phyloP scores from a whole-genome alignment of 2,888 invertebrate species.

The Ophonus ardosiacus region DNA sequence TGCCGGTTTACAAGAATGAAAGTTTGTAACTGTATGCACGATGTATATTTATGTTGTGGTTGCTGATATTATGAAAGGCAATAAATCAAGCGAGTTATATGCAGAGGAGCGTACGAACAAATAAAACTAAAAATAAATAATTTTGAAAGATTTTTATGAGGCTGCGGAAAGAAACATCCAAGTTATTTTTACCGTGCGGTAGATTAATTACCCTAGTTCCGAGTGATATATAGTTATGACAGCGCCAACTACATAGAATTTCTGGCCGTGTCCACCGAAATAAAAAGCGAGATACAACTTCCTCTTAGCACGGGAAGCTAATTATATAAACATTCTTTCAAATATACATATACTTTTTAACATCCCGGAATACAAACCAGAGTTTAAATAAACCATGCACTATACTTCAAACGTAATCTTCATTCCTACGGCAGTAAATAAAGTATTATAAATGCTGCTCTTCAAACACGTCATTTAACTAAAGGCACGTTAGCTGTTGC shows the following conservation, averaged over 20 bases:
- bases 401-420: neutral
- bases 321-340: slow-evolving; percentile 40
- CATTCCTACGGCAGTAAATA: too few species aligned
- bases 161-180: slow-evolving; percentile 54
- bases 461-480: too few species aligned
- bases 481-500: too few species aligned
- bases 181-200: slow-evolving; percentile 49
- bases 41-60: slow-evolving; percentile 38
- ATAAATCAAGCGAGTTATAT: slow-evolving; percentile 41
- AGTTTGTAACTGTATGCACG: slow-evolving; percentile 34
- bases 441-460: too few species aligned
- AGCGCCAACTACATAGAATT: slow-evolving; percentile 50
- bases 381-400: neutral
- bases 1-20: slow-evolving; percentile 42
- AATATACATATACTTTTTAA: neutral
- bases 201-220: slow-evolving; percentile 57
- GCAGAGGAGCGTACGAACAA: slow-evolving; percentile 34
- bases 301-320: slow-evolving; percentile 37
- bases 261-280: slow-evolving; percentile 42
- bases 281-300: slow-evolving; percentile 28
- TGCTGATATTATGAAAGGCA: slow-evolving; percentile 32
- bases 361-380: neutral
- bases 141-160: slow-evolving; percentile 58
- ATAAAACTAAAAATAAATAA: slow-evolving; percentile 45
- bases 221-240: slow-evolving; percentile 60